Conservation (phyloP, 53 echinoderm and acorn worm genomes). For the Mesocentrotus franciscanus region DNA sequence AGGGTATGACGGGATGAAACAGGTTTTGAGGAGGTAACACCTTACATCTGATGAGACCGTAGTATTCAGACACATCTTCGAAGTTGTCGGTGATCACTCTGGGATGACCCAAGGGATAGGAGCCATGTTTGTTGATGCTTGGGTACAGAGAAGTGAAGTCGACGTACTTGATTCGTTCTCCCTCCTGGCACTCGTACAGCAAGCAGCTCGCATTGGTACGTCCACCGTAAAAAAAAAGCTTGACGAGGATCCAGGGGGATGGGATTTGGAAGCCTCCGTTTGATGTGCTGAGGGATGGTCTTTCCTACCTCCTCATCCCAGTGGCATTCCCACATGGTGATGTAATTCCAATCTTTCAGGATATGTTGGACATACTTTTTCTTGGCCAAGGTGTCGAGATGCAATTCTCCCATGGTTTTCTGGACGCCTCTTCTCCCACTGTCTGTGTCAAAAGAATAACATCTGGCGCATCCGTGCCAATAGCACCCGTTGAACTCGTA, state of each 20-base stretch:
- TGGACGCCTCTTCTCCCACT: not conserved
- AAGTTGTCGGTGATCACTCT: not conserved
- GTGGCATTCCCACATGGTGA: not conserved
- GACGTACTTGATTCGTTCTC: not conserved
- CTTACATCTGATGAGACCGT: constrained; percentile 68
- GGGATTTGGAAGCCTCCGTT: not conserved
- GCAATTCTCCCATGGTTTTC: constrained; percentile 58
- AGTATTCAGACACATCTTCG: constrained; percentile 39
- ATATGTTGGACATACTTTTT: not conserved
- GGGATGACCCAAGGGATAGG: not conserved
- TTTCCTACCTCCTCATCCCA: not conserved
- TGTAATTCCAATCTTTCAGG: not conserved
- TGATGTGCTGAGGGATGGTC: not conserved
- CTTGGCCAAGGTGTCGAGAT: constrained; percentile 20
- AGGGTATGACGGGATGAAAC: constrained; percentile 69
- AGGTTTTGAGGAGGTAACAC: constrained; percentile 59
- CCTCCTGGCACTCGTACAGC: not conserved
- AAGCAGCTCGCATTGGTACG: too few species aligned
- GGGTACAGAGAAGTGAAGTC: not conserved
- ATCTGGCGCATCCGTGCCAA: constrained; percentile 63
- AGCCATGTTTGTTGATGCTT: not conserved
- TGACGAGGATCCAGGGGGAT: not conserved
- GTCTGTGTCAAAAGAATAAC: constrained; percentile 55
- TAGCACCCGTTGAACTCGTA: constrained; percentile 66
- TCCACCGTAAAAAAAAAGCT: not conserved